A percentile compares a stretch with the other conserved stretches of the same genome.
Conservation (phyloP, 2,888 invertebrate genomes). For the Nomada goodeniana region DNA sequence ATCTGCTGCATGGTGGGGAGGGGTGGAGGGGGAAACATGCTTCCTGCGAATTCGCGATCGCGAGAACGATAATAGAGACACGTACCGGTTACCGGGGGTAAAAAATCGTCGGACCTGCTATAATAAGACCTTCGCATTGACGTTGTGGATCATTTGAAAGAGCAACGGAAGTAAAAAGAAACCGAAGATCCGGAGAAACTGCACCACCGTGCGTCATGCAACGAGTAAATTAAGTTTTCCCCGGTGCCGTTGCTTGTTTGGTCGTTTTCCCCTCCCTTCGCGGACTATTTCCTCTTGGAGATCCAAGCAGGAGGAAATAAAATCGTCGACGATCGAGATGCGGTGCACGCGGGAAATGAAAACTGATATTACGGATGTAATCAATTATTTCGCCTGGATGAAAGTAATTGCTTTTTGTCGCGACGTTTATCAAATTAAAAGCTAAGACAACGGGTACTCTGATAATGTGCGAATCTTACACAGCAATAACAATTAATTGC, state of each 20-base stretch:
- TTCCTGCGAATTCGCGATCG: conserved; percentile 55
- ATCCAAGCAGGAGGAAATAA: neutral
- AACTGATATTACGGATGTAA: too few species aligned
- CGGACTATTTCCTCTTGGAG: neutral
- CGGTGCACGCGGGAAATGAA: too few species aligned
- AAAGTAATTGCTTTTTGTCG: neutral
- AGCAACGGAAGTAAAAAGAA: conserved; percentile 20
- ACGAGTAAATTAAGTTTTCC: conserved; percentile 47
- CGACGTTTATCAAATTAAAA: neutral
- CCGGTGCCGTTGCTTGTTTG: neutral
- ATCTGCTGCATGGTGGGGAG: neutral
- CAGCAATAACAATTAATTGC: too few species aligned
- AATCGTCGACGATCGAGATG: too few species aligned
- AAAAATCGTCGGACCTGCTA: conserved; percentile 34
- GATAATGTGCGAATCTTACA: neutral
- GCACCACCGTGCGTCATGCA: conserved; percentile 33
- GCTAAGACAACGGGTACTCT: too few species aligned
- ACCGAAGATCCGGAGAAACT: conserved; percentile 21
- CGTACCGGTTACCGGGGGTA: conserved; percentile 41
- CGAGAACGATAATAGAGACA: conserved; percentile 54
- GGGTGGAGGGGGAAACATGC: neutral
- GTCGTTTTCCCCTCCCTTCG: neutral
- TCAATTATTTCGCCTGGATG: neutral
- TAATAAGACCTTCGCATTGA: conserved; percentile 44
- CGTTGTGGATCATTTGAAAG: conserved; percentile 26